Evolutionary conservation across 2,797 vertebrate species (phyloP).

Genomic region (Danio albolineatus): DNA sequence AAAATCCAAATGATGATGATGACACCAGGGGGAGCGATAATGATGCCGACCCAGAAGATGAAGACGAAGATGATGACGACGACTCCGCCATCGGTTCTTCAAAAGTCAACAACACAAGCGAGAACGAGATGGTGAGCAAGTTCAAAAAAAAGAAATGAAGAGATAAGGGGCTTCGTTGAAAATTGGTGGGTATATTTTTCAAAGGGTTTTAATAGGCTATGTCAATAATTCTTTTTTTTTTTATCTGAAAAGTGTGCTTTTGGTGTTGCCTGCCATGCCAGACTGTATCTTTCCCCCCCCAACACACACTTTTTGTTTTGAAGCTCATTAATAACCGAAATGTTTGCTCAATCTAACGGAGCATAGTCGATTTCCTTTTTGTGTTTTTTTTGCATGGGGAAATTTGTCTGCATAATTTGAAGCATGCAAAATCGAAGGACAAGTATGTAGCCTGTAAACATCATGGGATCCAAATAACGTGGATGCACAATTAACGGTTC

Average conservation of each 20-base stretch:
- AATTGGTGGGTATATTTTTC: constrained; percentile 58
- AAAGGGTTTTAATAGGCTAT: constrained; percentile 48
- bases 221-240: constrained; percentile 2
- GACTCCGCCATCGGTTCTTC: background rate
- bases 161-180: constrained; percentile 32
- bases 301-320: background rate
- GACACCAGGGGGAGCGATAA: constrained; percentile 35
- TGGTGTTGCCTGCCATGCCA: constrained; percentile 25
- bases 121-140: constrained; percentile 48
- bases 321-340: background rate
- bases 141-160: constrained; percentile 50
- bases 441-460: constrained; percentile 13
- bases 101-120: constrained; percentile 27
- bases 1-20: constrained; percentile 24
- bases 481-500: constrained; percentile 15
- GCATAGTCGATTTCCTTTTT: constrained; percentile 7
- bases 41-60: constrained; percentile 5
- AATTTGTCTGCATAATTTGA: background rate
- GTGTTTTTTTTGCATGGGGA: constrained; percentile 5
- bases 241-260: constrained; percentile 14
- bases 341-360: constrained; percentile 24
- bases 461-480: background rate
- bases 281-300: background rate
- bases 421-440: constrained; percentile 23
- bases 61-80: background rate